Evolutionary conservation across 1,140 invertebrate species (phyloP).

Genomic region (Paralvinella palmiformis): DNA sequence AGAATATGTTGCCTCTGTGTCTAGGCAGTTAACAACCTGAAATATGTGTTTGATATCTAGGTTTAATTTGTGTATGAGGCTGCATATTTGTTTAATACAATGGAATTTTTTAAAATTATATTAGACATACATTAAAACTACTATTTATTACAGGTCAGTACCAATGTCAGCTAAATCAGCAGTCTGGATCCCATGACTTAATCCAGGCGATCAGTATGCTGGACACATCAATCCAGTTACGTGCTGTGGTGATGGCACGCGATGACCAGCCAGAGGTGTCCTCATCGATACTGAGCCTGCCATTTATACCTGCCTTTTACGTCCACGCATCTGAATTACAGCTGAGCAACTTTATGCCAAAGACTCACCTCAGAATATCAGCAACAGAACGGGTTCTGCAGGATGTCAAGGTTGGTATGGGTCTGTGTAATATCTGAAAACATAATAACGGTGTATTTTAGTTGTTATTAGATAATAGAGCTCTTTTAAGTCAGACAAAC

Average conservation of each 20-base stretch:
- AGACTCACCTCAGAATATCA: slow-evolving; percentile 31
- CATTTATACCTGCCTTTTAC: slow-evolving; percentile 44
- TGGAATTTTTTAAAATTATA: not conserved
- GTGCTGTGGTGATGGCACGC: slow-evolving; percentile 23
- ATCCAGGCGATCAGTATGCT: slow-evolving; percentile 33
- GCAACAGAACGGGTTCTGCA: slow-evolving; percentile 22
- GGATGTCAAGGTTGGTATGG: slow-evolving; percentile 31
- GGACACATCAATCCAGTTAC: slow-evolving; percentile 27
- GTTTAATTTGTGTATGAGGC: too few species aligned
- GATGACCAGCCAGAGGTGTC: slow-evolving; percentile 31
- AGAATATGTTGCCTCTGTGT: too few species aligned
- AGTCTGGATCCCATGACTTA: slow-evolving; percentile 5
- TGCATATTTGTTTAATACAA: too few species aligned
- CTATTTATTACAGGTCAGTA: slow-evolving; percentile 30
- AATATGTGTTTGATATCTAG: too few species aligned
- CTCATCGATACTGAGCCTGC: slow-evolving; percentile 26
- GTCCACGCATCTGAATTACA: slow-evolving; percentile 38
- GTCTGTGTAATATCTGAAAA: not conserved
- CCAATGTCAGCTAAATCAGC: slow-evolving; percentile 28
- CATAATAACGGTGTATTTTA: not conserved
- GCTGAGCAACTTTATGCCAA: slow-evolving; percentile 30
- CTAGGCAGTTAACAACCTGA: too few species aligned
- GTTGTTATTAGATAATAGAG: not conserved
- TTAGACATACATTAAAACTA: not conserved
- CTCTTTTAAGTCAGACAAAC: not conserved